phyloP scores from a whole-genome alignment of 1,140 invertebrate genomes.

The Saccostrea glomerata region DNA sequence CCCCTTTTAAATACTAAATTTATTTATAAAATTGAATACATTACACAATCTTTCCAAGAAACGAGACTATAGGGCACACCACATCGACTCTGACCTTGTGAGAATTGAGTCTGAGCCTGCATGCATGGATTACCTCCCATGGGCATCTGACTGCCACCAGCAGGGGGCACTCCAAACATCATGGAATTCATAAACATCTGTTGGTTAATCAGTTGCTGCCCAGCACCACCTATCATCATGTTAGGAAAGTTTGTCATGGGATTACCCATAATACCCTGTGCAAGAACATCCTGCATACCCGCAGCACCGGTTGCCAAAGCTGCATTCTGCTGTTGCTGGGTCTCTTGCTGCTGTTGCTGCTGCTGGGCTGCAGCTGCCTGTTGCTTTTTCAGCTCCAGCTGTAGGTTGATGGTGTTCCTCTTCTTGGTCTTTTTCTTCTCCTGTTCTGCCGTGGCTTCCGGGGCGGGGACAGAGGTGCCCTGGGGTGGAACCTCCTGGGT shows the following conservation, averaged over 20 bases:
- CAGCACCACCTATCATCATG: conserved; percentile 41
- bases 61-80: not conserved
- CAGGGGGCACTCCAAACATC: conserved; percentile 47
- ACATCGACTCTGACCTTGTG: conserved; percentile 1
- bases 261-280: conserved; percentile 59
- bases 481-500: not conserved
- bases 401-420: conserved; percentile 65
- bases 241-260: conserved; percentile 52
- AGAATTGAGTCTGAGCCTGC: conserved; percentile 6
- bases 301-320: conserved; percentile 41
- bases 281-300: conserved; percentile 48
- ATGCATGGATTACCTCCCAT: conserved; percentile 37
- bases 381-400: conserved; percentile 66
- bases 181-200: conserved; percentile 62
- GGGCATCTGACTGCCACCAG: conserved; percentile 34
- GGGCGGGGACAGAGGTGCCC: not conserved
- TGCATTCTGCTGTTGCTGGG: conserved; percentile 52
- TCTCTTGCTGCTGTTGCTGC: conserved; percentile 59
- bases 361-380: conserved; percentile 51
- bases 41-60: conserved; percentile 8
- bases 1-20: not conserved
- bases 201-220: conserved; percentile 51
- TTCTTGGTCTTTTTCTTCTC: conserved; percentile 62
- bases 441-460: conserved; percentile 53
- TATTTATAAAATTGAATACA: not conserved